These are phyloP conservation scores for Erannis defoliaria DNA, from an alignment of 2,888 invertebrate species.

Conservation along the genomic window DNA sequence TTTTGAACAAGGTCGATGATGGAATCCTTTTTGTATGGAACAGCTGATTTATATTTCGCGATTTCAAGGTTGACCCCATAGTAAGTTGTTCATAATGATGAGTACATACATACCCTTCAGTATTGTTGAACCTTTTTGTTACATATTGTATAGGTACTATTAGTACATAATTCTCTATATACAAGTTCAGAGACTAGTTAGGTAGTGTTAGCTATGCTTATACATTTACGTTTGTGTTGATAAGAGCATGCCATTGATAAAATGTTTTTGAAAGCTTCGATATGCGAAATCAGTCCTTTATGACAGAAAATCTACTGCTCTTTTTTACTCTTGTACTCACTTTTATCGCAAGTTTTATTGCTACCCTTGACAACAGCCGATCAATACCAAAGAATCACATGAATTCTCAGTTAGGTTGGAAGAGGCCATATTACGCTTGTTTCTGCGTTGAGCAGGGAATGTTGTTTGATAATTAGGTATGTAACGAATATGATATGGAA, in stretches of 20 bases:
- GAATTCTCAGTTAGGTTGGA: not conserved
- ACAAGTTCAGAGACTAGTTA: not conserved
- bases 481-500: conserved; percentile 66
- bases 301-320: conserved; percentile 6
- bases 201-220: not conserved
- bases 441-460: not conserved
- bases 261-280: conserved; percentile 1
- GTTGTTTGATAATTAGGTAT: conserved; percentile 49
- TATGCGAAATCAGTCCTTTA: conserved; percentile 1
- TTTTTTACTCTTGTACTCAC: too few relatives aligned
- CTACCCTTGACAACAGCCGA: conserved; percentile 15
- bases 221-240: not conserved
- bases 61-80: too few relatives aligned
- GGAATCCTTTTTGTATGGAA: too few relatives aligned
- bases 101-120: too few relatives aligned
- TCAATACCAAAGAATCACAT: conserved; percentile 7
- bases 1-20: too few relatives aligned
- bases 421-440: not conserved
- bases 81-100: too few relatives aligned
- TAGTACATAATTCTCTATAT: not conserved
- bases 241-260: conserved; percentile 13
- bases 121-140: too few relatives aligned
- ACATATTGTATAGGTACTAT: too few relatives aligned
- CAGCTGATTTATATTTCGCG: too few relatives aligned
- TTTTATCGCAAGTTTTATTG: conserved; percentile 16